These are phyloP conservation scores for Rhinella marina DNA, from an alignment of 2,797 vertebrate genomes.

Conservation along the genomic window DNA sequence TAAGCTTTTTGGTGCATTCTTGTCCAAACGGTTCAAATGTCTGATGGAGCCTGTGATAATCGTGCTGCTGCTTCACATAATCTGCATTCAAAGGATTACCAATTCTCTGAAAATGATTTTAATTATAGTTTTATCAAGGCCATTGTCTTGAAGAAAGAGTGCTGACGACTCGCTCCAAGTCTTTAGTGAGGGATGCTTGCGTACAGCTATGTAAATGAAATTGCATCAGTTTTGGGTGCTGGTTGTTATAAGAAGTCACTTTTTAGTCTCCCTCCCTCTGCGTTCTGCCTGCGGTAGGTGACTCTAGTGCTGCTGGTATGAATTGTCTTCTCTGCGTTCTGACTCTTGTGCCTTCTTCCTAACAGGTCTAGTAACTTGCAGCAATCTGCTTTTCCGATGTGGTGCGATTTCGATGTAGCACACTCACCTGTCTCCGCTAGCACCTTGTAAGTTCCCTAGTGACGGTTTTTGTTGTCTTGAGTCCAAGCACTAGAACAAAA, in stretches of 20 bases:
- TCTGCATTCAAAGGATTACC: conserved; percentile 49
- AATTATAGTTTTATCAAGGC: conserved; percentile 57
- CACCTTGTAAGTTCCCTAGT: conserved; percentile 21
- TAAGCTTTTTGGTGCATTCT: neutral
- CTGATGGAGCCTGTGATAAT: conserved; percentile 25
- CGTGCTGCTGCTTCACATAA: conserved; percentile 21
- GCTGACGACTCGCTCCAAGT: conserved; percentile 32
- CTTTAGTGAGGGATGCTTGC: conserved; percentile 23
- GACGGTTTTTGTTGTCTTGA: conserved; percentile 28
- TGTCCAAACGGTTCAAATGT: conserved; percentile 21
- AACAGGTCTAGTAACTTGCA: conserved; percentile 32
- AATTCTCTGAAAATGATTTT: conserved; percentile 48
- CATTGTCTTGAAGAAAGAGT: conserved; percentile 52
- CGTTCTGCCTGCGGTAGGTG: neutral
- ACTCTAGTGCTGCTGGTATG: neutral
- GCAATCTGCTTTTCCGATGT: conserved; percentile 40
- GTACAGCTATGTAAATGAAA: conserved; percentile 47
- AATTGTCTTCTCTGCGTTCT: neutral
- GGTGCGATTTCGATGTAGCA: conserved; percentile 40
- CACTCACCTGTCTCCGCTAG: conserved; percentile 62
- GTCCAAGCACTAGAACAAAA: neutral
- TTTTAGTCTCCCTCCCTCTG: neutral
- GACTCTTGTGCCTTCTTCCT: conserved; percentile 54
- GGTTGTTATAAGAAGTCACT: conserved; percentile 19
- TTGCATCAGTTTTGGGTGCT: neutral